phyloP scores from a whole-genome alignment of 2,797 vertebrate species.

The Tenualosa ilisha region DNA sequence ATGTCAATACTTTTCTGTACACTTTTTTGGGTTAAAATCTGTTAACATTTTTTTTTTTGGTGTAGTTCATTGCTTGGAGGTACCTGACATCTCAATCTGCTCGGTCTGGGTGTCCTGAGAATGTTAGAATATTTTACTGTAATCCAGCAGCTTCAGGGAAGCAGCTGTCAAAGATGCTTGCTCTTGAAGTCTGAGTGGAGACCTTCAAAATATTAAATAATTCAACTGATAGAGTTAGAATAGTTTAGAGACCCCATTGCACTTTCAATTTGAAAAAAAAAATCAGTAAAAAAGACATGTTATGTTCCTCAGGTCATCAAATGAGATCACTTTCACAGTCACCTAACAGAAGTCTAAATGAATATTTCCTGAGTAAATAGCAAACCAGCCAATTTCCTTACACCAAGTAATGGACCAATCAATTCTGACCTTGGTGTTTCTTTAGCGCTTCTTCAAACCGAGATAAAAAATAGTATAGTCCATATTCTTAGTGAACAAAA shows the following conservation, averaged over 20 bases:
- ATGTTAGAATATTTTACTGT: neutral
- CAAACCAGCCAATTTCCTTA: neutral
- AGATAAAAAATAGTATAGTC: neutral
- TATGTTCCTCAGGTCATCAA: too few relatives aligned
- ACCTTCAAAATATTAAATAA: neutral
- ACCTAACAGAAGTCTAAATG: neutral
- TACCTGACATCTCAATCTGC: neutral
- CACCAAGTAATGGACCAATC: neutral
- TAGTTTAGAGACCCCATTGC: neutral
- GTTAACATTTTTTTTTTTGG: neutral
- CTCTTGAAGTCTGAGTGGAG: neutral
- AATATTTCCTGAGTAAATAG: neutral
- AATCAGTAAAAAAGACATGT: neutral
- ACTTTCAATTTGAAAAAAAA: neutral
- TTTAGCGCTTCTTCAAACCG: neutral
- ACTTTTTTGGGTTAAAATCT: neutral
- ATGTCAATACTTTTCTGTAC: neutral
- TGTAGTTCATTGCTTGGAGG: neutral
- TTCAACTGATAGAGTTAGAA: neutral
- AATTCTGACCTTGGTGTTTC: neutral
- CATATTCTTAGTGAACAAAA: neutral
- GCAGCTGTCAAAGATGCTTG: neutral
- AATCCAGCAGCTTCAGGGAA: neutral
- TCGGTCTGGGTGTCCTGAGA: too few relatives aligned
- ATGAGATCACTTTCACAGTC: neutral